Conservation (phyloP, 1,140 invertebrate genomes). For the Melitaea cinxia region DNA sequence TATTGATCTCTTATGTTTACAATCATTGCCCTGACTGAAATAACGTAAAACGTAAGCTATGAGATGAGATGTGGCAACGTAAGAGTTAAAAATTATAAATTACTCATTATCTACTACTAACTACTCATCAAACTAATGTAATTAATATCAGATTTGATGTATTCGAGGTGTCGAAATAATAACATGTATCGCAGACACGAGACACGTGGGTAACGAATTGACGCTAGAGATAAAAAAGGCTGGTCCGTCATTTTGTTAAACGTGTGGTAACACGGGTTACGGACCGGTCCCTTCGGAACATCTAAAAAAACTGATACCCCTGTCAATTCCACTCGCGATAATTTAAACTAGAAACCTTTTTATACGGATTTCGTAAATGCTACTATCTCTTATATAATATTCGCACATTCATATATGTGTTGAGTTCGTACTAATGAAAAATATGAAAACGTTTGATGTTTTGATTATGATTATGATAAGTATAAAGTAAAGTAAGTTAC, state of each 20-base stretch:
- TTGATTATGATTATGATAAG: too few species aligned
- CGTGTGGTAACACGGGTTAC: slow-evolving; percentile 57
- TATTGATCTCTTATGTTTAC: too few species aligned
- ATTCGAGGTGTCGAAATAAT: slow-evolving; percentile 9
- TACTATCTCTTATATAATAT: background rate
- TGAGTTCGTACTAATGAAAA: background rate
- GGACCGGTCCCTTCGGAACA: slow-evolving; percentile 45
- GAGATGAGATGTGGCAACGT: too few species aligned
- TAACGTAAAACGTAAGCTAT: too few species aligned
- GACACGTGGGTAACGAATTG: slow-evolving; percentile 69
- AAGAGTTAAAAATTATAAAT: too few species aligned
- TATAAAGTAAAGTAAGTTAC: too few species aligned
- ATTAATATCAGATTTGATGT: too few species aligned
- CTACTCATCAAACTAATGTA: too few species aligned
- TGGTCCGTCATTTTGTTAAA: slow-evolving; percentile 76
- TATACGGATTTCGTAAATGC: background rate
- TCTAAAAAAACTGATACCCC: slow-evolving; percentile 64
- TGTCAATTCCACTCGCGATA: slow-evolving; percentile 63
- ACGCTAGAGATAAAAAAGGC: slow-evolving; percentile 77
- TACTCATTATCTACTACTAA: too few species aligned
- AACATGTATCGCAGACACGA: slow-evolving; percentile 57
- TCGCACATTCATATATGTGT: background rate
- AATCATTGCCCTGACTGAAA: too few species aligned
- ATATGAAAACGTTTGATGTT: too few species aligned
- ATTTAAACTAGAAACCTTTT: slow-evolving; percentile 45